Conservation (phyloP, 2,113 vertebrate species). For the Engystomops pustulosus region DNA sequence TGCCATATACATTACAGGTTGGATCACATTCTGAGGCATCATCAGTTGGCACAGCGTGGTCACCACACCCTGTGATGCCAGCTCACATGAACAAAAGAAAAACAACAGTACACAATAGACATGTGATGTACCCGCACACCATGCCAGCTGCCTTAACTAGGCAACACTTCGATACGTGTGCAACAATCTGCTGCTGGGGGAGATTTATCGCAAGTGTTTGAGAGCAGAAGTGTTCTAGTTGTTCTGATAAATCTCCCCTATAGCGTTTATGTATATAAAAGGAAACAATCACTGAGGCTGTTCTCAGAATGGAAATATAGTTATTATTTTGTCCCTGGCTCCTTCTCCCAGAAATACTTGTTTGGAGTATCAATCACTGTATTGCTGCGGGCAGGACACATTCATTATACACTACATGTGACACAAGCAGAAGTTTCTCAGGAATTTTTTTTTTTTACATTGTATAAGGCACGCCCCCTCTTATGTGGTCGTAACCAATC, state of each 20-base stretch:
- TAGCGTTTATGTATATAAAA: background rate
- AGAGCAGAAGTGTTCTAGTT: too few species aligned
- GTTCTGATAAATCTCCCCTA: background rate
- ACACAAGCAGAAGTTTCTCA: slow-evolving; percentile 5
- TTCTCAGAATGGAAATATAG: background rate
- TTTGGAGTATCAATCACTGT: too few species aligned
- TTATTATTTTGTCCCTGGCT: slow-evolving; percentile 20
- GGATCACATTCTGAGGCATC: too few species aligned
- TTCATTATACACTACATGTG: background rate
- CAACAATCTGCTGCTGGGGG: too few species aligned
- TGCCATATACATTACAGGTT: too few species aligned
- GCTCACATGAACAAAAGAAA: background rate
- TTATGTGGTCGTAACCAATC: slow-evolving; percentile 14
- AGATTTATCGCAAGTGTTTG: too few species aligned
- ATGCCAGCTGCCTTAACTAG: background rate
- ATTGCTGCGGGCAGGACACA: too few species aligned
- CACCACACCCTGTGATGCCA: background rate
- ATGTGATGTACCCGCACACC: background rate
- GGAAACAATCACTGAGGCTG: background rate
- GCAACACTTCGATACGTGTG: too few species aligned
- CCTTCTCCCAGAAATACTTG: background rate
- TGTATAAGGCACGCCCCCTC: background rate
- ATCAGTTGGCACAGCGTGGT: background rate
- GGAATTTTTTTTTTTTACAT: background rate
- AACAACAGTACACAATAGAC: background rate